These are phyloP conservation scores for Corvus cornix DNA, from an alignment of 2,113 vertebrate genomes.

Conservation along the genomic window DNA sequence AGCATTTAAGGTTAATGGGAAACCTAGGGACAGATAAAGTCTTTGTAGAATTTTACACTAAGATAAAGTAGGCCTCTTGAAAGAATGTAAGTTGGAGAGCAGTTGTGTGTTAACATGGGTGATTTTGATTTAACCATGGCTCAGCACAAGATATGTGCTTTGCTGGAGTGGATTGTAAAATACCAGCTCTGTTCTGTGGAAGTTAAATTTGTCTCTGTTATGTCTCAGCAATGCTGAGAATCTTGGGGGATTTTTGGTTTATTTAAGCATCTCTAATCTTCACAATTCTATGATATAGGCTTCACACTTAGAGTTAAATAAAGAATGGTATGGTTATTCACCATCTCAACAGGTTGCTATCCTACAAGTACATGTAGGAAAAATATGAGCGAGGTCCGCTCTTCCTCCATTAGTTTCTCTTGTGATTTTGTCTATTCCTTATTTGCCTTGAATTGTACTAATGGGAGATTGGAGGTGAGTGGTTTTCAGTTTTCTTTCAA, in stretches of 20 bases:
- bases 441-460: background rate
- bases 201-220: background rate
- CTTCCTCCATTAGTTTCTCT: background rate
- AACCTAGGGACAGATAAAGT: background rate
- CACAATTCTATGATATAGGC: background rate
- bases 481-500: background rate
- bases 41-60: background rate
- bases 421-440: background rate
- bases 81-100: background rate
- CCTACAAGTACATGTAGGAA: accelerated
- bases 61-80: background rate
- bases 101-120: accelerated
- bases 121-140: background rate
- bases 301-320: background rate
- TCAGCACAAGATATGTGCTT: accelerated
- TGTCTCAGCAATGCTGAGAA: background rate
- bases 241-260: background rate
- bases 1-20: background rate
- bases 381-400: background rate
- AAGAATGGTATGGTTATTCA: background rate
- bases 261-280: background rate
- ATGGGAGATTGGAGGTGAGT: accelerated
- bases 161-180: background rate
- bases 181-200: background rate
- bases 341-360: background rate